Base-by-base conservation (phyloP, 1,140 invertebrate genomes). In the Drosophila aff. region DNA sequence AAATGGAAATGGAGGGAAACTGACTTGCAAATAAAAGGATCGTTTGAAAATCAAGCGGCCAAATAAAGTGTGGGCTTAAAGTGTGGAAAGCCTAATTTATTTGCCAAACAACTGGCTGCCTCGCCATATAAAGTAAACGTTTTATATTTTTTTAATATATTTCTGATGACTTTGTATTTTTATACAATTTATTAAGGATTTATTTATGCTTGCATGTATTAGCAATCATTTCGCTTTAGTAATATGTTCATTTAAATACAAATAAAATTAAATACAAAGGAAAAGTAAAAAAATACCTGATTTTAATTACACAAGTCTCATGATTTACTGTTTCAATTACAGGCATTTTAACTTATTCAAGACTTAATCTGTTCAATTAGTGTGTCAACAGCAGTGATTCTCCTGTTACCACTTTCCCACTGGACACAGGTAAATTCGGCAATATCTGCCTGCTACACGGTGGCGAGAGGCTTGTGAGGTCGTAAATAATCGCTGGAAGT, bases 291-390 rank as follows among this genome's bases (percentile, higher is more conserved):
- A 26, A 31, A 36, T 11, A 16, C 13, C 33, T 31, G 33, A 1
- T 31, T 7, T 26, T 33, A 28, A 69, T 44, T 67, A 18, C 13
- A 13, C 7, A 21, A 4, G 3, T 2, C 40, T 40, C 13, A 18
- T 68, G 23, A 68, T 71, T 55, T 31, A 67, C 33, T 46, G 11
- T 40, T 68, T 68, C 23, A 71, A 71, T 71, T 68, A 71, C n/a
- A 16, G 11, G 7, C 15, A 46, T 15, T 63, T 67, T 31, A 53
- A 71, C n/a, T 40, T 31, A 28, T 67, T 71, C n/a, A 46, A 28
- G 33, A 46, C 43, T 47, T 67, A 46, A 46, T 40, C 36, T 46
- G 15, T 11, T 23, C 67, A 71, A 71, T 71, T 55, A 71, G 67
- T 50, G 31, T 53, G 67, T 46, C 49, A 68, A 33, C 23, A 23